These are phyloP conservation scores for Dicycla oo DNA, from an alignment of 2,888 invertebrate species.

Conservation along the genomic window DNA sequence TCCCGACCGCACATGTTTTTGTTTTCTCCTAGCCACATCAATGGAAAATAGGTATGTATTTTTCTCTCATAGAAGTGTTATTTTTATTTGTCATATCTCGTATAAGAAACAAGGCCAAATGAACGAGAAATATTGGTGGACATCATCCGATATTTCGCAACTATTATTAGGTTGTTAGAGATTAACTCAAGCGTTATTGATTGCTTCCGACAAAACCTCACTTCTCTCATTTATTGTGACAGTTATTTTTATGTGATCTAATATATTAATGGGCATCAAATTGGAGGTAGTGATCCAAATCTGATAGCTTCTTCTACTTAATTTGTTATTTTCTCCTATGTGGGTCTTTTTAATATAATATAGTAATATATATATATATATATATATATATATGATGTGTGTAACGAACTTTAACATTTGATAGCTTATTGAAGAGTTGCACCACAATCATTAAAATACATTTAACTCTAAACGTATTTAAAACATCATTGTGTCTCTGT, in stretches of 20 bases:
- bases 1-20: no score
- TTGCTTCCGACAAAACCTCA: conserved; percentile 31
- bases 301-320: background rate
- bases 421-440: no score
- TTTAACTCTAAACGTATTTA: background rate
- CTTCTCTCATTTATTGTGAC: conserved; percentile 16
- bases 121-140: conserved; percentile 19
- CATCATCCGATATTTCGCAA: conserved; percentile 13
- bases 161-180: conserved; percentile 33
- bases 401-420: background rate
- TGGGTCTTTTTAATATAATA: background rate
- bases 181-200: conserved; percentile 44
- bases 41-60: background rate
- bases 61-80: background rate
- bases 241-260: conserved; percentile 35
- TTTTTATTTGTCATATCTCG: conserved; percentile 21
- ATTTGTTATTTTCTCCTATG: background rate
- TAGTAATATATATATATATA: no score
- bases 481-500: background rate
- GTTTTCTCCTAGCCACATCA: background rate
- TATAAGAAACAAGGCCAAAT: conserved; percentile 8
- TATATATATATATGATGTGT: background rate
- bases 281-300: conserved; percentile 1
- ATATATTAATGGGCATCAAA: conserved; percentile 32
- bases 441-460: background rate